phyloP scores from a whole-genome alignment of 2,113 vertebrate genomes.

The Theristicus caerulescens region DNA sequence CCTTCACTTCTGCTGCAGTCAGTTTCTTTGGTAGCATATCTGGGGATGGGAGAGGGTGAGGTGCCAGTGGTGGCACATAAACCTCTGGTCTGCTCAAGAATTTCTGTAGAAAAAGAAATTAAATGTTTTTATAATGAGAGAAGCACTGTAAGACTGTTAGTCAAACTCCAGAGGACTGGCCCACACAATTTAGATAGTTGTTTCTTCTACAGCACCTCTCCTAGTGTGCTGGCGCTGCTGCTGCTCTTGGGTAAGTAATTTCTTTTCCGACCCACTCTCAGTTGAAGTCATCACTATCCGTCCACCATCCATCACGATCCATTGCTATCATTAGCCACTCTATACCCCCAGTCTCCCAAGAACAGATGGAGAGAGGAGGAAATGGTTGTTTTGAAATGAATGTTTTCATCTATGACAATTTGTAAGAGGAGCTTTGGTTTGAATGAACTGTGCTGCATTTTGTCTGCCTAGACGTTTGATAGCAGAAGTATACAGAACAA shows the following conservation, averaged over 20 bases:
- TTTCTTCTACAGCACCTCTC: neutral
- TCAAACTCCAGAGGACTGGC: neutral
- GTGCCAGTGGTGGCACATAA: constrained; percentile 84
- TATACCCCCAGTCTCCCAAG: neutral
- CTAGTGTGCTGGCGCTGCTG: neutral
- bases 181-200: neutral
- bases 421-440: neutral
- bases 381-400: neutral
- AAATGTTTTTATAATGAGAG: neutral
- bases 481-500: neutral
- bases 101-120: constrained; percentile 71
- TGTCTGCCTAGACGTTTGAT: neutral
- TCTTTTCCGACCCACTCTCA: neutral
- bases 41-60: constrained; percentile 77
- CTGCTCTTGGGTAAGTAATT: neutral
- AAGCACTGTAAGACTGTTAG: neutral
- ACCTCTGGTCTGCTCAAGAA: constrained; percentile 85
- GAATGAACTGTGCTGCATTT: neutral
- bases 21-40: constrained; percentile 82
- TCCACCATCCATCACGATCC: neutral
- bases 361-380: neutral
- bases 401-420: neutral
- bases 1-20: constrained; percentile 79
- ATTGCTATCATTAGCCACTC: neutral
- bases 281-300: neutral